A percentile compares a stretch with the other conserved stretches of the same genome.
Conservation (phyloP, 1,140 invertebrate genomes). For the Drosophila ambigua region DNA sequence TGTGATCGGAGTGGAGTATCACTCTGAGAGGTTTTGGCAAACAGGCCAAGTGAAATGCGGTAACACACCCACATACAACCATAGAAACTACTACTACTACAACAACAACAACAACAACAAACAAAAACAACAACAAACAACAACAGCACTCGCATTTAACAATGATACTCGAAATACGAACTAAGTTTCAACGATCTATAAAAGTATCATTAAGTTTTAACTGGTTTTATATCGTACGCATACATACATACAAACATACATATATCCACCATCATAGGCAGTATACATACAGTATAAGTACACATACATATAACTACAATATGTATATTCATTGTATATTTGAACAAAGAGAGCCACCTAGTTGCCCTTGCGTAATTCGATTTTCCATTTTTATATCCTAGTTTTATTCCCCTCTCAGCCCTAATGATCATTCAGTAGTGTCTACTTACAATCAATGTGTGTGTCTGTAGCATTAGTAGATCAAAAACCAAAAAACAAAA, state of each 20-base stretch:
- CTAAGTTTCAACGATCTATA: constrained; percentile 50
- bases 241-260: constrained; percentile 9
- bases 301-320: constrained; percentile 5
- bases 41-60: neutral
- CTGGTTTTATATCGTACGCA: constrained; percentile 32
- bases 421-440: constrained; percentile 44
- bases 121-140: constrained; percentile 34
- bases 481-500: constrained; percentile 9
- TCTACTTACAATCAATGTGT: constrained; percentile 71
- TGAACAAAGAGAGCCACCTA: constrained; percentile 47
- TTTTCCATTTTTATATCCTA: constrained; percentile 18
- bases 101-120: constrained; percentile 4
- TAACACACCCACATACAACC: constrained; percentile 14
- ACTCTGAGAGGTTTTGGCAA: neutral
- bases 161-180: constrained; percentile 40
- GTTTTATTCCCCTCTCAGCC: constrained; percentile 21
- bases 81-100: constrained; percentile 12
- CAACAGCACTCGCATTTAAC: constrained; percentile 77
- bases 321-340: constrained; percentile 23
- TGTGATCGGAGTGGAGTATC: too few species aligned
- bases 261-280: neutral
- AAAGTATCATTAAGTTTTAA: constrained; percentile 28
- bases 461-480: constrained; percentile 63
- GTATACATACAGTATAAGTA: constrained; percentile 20
- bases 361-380: constrained; percentile 35